Percentiles rank a stretch among this genome's conserved stretches.
Conservation (phyloP, 2,888 invertebrate species). For the Leucania comma region DNA sequence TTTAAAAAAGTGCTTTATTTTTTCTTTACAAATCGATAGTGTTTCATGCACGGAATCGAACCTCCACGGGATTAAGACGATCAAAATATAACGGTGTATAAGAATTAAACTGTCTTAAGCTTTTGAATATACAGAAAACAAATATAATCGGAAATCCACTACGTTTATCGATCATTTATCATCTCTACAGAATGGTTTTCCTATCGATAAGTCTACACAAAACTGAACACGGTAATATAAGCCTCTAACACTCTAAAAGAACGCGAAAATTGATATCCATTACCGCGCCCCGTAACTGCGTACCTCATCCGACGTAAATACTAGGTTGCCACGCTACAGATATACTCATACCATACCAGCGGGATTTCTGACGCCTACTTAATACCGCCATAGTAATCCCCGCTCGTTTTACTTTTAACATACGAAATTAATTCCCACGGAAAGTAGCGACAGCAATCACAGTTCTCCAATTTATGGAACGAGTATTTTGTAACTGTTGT, state of each 20-base stretch:
- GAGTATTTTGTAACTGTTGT: slow-evolving; percentile 30
- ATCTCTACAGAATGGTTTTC: background rate
- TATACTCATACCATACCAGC: slow-evolving; percentile 20
- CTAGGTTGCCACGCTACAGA: slow-evolving; percentile 24
- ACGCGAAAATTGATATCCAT: slow-evolving; percentile 44
- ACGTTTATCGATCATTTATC: background rate
- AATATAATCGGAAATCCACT: background rate
- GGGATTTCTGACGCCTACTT: slow-evolving; percentile 74
- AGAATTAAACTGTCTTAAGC: too few species aligned
- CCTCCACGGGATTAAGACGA: too few species aligned
- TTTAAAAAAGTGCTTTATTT: too few species aligned
- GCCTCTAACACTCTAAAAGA: slow-evolving; percentile 23
- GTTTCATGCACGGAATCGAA: too few species aligned
- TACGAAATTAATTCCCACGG: slow-evolving; percentile 75
- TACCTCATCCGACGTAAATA: slow-evolving; percentile 15
- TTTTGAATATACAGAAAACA: background rate
- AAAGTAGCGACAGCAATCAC: slow-evolving; percentile 62
- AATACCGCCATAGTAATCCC: slow-evolving; percentile 64
- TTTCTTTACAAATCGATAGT: too few species aligned
- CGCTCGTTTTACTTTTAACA: slow-evolving; percentile 75
- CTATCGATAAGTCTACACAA: background rate
- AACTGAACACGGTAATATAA: slow-evolving; percentile 19
- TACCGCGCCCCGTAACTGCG: slow-evolving; percentile 19
- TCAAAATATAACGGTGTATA: too few species aligned
- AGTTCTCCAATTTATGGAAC: slow-evolving; percentile 6